Evolutionary conservation across 2,888 invertebrate genomes (phyloP).

Genomic region (Cheilosia pagana): DNA sequence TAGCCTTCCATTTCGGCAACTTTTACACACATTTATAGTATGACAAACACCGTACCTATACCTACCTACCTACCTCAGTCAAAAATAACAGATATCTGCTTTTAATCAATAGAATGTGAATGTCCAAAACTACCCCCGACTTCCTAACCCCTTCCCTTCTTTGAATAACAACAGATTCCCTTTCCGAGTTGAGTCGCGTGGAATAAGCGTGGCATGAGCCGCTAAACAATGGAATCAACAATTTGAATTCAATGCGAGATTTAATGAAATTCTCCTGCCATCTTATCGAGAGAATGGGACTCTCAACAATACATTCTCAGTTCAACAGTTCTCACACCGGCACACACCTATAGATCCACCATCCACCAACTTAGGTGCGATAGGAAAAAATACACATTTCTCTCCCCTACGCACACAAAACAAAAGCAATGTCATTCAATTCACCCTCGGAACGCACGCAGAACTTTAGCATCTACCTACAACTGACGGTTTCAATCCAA

Average conservation of each 20-base stretch:
- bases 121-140: neutral
- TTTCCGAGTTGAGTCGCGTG: constrained; percentile 75
- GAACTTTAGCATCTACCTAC: constrained; percentile 46
- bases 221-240: constrained; percentile 71
- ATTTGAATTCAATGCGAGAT: constrained; percentile 65
- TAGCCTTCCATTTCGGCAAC: no score
- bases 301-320: constrained; percentile 47
- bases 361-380: constrained; percentile 49
- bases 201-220: constrained; percentile 77
- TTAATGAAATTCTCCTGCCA: constrained; percentile 62
- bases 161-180: constrained; percentile 27
- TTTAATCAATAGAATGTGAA: no score
- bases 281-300: constrained; percentile 51
- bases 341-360: neutral
- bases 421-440: constrained; percentile 60
- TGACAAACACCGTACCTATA: no score
- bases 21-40: no score
- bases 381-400: constrained; percentile 40
- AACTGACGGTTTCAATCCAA: constrained; percentile 42
- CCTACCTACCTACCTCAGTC: no score
- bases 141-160: neutral
- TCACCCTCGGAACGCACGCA: constrained; percentile 51
- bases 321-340: constrained; percentile 36
- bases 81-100: no score
- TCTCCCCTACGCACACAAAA: constrained; percentile 64